These are phyloP conservation scores for Mycalesis mineus DNA, from an alignment of 2,888 invertebrate genomes.

Conservation along the genomic window DNA sequence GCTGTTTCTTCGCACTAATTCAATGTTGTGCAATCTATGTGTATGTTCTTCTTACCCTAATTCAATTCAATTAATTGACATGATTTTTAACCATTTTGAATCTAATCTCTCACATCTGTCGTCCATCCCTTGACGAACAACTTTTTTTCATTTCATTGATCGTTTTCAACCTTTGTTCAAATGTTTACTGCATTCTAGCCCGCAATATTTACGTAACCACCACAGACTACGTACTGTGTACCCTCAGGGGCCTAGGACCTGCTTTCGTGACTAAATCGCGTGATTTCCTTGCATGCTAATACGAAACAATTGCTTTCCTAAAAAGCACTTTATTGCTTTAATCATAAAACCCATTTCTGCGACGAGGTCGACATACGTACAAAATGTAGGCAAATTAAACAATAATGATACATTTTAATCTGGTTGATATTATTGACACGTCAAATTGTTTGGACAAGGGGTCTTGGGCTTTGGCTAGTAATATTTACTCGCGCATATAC, in stretches of 20 bases:
- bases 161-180: background rate
- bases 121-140: too few species aligned
- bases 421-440: slow-evolving; percentile 20
- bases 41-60: too few species aligned
- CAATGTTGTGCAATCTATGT: too few species aligned
- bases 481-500: too few species aligned
- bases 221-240: slow-evolving; percentile 8
- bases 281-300: slow-evolving; percentile 22
- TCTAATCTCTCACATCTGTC: too few species aligned
- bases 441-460: slow-evolving; percentile 8
- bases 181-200: slow-evolving; percentile 23
- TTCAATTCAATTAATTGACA: too few species aligned
- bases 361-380: slow-evolving; percentile 6
- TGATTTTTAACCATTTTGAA: too few species aligned
- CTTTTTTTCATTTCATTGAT: background rate
- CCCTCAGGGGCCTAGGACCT: background rate
- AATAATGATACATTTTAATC: slow-evolving; percentile 16
- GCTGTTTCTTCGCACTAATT: too few species aligned
- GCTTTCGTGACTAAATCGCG: slow-evolving; percentile 33
- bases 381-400: slow-evolving; percentile 19
- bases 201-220: slow-evolving; percentile 28
- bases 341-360: slow-evolving; percentile 25
- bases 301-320: slow-evolving; percentile 6
- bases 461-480: too few species aligned
- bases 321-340: slow-evolving; percentile 21